Conservation (phyloP, 1,140 invertebrate genomes). For the Drosophila albomicans region DNA sequence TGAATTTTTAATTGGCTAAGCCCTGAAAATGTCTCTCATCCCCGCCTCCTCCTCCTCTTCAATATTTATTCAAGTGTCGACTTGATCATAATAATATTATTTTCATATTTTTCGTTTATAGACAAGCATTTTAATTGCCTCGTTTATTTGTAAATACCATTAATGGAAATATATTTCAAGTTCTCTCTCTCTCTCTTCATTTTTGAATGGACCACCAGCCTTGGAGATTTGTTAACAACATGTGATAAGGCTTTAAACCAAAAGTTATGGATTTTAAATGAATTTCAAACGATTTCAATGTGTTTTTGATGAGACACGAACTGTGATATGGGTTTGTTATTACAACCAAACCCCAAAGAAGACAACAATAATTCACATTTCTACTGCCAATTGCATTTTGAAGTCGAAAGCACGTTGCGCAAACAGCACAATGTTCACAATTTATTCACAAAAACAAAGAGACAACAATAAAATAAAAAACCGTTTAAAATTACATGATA, state of each 20-base stretch:
- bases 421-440: conserved; percentile 51
- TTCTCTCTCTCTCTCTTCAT: background rate
- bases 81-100: conserved; percentile 24
- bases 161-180: conserved; percentile 42
- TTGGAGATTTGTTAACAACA: conserved; percentile 55
- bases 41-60: background rate
- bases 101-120: conserved; percentile 15
- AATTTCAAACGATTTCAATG: conserved; percentile 74
- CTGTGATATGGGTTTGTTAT: conserved; percentile 63
- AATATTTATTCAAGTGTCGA: conserved; percentile 42
- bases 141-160: conserved; percentile 43
- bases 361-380: conserved; percentile 17
- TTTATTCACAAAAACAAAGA: background rate
- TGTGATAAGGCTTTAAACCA: conserved; percentile 47
- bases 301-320: conserved; percentile 62
- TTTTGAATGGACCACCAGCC: conserved; percentile 44
- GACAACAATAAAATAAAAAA: conserved; percentile 11
- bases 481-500: conserved; percentile 67
- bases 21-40: conserved; percentile 14
- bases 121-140: conserved; percentile 40
- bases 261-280: conserved; percentile 70
- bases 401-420: conserved; percentile 65
- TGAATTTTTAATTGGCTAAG: conserved; percentile 51
- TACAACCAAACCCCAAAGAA: conserved; percentile 35
- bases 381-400: conserved; percentile 61